These are phyloP conservation scores for Dipodomys ordii DNA, from an alignment of 2,113 vertebrate genomes.

Conservation along the genomic window DNA sequence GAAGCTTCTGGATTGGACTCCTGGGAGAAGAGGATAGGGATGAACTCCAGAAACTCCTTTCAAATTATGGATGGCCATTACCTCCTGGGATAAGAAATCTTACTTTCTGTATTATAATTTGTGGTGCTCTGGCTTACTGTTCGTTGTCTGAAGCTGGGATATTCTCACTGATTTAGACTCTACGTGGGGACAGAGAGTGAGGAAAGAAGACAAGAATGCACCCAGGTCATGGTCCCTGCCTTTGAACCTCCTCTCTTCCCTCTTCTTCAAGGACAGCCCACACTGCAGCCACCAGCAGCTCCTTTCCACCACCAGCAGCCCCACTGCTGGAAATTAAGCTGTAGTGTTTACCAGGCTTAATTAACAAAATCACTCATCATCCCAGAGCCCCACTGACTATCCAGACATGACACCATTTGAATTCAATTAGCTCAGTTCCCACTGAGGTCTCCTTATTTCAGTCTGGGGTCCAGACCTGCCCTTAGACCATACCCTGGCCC, in stretches of 20 bases:
- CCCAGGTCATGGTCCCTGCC: not conserved
- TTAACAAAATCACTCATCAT: constrained; percentile 77
- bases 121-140: too few relatives aligned
- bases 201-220: not conserved
- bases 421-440: constrained; percentile 10
- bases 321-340: constrained; percentile 70
- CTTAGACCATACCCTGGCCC: not conserved
- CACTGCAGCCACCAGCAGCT: not conserved
- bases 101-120: too few relatives aligned
- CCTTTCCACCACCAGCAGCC: constrained; percentile 47
- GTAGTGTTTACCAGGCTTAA: constrained; percentile 68
- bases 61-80: not conserved
- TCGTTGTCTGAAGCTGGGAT: not conserved
- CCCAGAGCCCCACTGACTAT: constrained; percentile 4
- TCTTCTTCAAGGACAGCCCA: constrained; percentile 57
- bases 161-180: not conserved
- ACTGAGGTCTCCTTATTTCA: constrained; percentile 52
- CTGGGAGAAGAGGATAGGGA: not conserved
- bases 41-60: not conserved
- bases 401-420: constrained; percentile 56
- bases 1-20: not conserved
- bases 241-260: not conserved
- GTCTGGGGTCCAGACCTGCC: constrained; percentile 40
- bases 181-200: not conserved
- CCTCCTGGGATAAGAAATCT: not conserved